These are phyloP conservation scores for Mylabris phalerata DNA, from an alignment of 1,140 invertebrate species.

Conservation along the genomic window DNA sequence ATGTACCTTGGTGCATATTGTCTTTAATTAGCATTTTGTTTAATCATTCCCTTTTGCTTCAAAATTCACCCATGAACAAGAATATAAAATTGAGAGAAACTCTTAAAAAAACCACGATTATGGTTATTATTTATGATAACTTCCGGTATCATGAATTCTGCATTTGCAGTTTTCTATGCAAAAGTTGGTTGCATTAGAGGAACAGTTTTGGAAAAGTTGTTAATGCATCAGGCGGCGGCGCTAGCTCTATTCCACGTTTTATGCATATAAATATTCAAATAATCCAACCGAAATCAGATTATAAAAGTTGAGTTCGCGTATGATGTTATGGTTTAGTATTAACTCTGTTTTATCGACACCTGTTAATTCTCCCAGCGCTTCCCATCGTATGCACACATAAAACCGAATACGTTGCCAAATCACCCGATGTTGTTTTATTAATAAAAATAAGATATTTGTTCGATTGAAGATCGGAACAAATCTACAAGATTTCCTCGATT, in stretches of 20 bases:
- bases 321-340: conserved; percentile 39
- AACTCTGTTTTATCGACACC: conserved; percentile 28
- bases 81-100: no score
- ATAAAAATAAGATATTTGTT: no score
- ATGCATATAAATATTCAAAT: conserved; percentile 39
- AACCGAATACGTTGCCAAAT: background rate
- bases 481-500: no score
- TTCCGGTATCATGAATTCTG: no score
- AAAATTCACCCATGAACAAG: background rate
- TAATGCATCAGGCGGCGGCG: conserved; percentile 28
- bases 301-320: conserved; percentile 37
- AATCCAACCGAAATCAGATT: conserved; percentile 35
- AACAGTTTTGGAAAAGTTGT: conserved; percentile 26
- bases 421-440: background rate
- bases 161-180: background rate
- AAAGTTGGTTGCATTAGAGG: conserved; percentile 20
- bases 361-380: conserved; percentile 30
- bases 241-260: conserved; percentile 25
- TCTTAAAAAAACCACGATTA: no score
- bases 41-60: conserved; percentile 29
- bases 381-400: background rate
- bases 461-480: no score
- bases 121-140: no score
- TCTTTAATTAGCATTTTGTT: conserved; percentile 40
- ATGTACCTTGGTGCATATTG: conserved; percentile 31